Evolutionary conservation across 2,797 vertebrate species (phyloP).

Genomic region (Halcyon leucocephala): DNA sequence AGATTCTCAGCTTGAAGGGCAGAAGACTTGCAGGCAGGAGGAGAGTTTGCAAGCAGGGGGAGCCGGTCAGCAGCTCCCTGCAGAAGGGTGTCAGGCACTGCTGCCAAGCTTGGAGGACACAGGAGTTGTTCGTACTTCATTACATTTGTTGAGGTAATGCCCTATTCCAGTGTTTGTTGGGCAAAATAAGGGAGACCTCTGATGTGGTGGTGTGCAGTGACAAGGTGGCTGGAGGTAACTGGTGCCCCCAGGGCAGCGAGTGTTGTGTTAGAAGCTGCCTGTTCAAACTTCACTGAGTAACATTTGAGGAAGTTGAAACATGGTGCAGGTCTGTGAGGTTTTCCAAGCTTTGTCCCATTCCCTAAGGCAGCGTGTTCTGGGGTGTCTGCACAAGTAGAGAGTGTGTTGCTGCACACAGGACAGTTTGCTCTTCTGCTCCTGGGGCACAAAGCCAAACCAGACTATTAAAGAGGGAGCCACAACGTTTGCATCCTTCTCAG

Average conservation of each 20-base stretch:
- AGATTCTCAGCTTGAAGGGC: not conserved
- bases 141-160: not conserved
- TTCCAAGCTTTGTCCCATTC: not conserved
- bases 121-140: not conserved
- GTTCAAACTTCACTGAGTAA: not conserved
- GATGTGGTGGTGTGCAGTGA: not conserved
- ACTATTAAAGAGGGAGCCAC: not conserved
- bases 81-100: not conserved
- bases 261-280: not conserved
- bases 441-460: not conserved
- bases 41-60: rapidly evolving
- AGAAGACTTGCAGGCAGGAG: not conserved
- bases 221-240: not conserved
- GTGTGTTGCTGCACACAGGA: not conserved
- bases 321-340: not conserved
- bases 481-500: not conserved
- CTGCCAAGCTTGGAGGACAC: not conserved
- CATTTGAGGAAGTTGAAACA: not conserved
- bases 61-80: not conserved
- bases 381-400: not conserved
- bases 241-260: not conserved
- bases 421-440: not conserved
- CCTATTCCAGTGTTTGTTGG: not conserved
- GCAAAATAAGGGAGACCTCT: not conserved
- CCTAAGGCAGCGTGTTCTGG: not conserved